A percentile compares a stretch with the other conserved stretches of the same genome.
These are phyloP conservation scores for Acanthosepion esculentum DNA, from an alignment of 2,888 invertebrate species.

Conservation along the genomic window DNA sequence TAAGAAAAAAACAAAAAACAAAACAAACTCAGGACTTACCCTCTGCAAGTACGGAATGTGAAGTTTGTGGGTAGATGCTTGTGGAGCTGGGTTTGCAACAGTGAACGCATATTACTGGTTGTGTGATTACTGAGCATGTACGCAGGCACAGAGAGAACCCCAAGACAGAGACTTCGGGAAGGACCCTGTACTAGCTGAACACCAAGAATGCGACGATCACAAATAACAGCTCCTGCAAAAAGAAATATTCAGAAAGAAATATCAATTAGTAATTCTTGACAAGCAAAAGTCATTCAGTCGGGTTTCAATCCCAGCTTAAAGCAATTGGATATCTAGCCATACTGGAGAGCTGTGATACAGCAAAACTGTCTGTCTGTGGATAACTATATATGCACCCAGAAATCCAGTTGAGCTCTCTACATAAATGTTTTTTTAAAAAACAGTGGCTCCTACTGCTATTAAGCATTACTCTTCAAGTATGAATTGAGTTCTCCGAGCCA, in stretches of 20 bases:
- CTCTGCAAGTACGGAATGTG: conserved; percentile 55
- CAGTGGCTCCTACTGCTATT: no score
- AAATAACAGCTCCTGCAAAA: neutral
- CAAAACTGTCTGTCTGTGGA: no score
- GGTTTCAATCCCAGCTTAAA: no score
- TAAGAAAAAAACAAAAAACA: neutral
- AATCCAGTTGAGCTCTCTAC: no score
- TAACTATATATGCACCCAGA: no score
- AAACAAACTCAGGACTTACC: conserved; percentile 50
- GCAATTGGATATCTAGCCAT: no score
- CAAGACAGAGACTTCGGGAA: conserved; percentile 24
- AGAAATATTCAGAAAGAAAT: neutral
- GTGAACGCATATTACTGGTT: conserved; percentile 35
- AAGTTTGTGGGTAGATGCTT: conserved; percentile 48
- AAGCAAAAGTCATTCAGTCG: no score
- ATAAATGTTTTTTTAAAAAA: no score
- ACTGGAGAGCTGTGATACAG: no score
- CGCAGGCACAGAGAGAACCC: conserved; percentile 13
- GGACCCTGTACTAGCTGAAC: conserved; percentile 43
- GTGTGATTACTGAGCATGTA: conserved; percentile 34
- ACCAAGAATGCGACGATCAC: conserved; percentile 35
- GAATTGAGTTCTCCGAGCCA: no score
- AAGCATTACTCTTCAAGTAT: no score
- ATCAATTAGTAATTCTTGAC: no score
- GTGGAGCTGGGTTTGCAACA: conserved; percentile 8